A percentile compares a stretch with the other conserved stretches of the same genome.
phyloP scores from a whole-genome alignment of 1,140 invertebrate genomes.

The Semibalanus balanoides region DNA sequence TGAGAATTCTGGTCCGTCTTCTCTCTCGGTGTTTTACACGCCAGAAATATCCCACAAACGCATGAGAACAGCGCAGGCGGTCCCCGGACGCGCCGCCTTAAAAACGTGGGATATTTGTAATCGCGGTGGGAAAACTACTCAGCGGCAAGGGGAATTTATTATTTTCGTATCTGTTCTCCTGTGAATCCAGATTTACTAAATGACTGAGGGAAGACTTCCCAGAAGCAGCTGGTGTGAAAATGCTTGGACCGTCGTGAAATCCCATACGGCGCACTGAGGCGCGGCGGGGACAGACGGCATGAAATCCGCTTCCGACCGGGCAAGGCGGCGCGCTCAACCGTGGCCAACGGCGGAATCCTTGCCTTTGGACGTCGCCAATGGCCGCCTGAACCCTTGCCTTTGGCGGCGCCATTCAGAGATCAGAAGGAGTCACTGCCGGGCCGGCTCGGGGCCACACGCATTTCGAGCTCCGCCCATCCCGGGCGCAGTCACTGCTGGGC shows the following conservation, averaged over 20 bases:
- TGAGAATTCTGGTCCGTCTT: background rate
- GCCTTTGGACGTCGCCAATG: too few relatives aligned
- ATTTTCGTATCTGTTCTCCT: conserved; percentile 1
- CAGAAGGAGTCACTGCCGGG: too few relatives aligned
- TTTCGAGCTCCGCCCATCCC: too few relatives aligned
- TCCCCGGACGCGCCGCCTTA: background rate
- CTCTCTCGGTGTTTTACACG: background rate
- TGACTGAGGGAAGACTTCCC: background rate
- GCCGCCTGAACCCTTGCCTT: too few relatives aligned
- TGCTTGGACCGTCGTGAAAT: too few relatives aligned
- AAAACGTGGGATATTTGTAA: background rate
- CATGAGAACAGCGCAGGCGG: background rate
- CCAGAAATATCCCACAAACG: background rate
- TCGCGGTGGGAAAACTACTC: background rate
- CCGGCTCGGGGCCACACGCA: too few relatives aligned
- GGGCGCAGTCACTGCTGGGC: too few relatives aligned
- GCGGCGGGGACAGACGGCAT: background rate
- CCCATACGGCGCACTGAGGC: background rate
- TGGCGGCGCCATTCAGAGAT: too few relatives aligned
- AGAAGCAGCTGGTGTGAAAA: background rate
- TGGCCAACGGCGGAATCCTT: too few relatives aligned
- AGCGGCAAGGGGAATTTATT: background rate
- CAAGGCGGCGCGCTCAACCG: too few relatives aligned
- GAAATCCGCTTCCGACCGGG: background rate
- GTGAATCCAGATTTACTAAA: conserved; percentile 1